Conservation (phyloP, 2,797 vertebrate genomes). For the Brotula barbata region DNA sequence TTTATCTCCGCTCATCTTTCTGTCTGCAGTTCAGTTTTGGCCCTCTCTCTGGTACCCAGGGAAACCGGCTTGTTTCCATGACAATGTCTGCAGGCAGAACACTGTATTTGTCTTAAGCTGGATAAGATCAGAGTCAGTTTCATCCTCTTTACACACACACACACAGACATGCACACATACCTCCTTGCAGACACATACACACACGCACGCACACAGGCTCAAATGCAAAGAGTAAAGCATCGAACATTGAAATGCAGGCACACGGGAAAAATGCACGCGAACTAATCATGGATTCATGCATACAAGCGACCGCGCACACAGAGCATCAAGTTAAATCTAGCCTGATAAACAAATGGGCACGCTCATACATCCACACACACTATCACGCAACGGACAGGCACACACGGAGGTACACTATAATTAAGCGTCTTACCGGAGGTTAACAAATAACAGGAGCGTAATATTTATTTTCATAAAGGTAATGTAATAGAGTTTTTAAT, state of each 20-base stretch:
- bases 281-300: conserved; percentile 18
- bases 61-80: conserved; percentile 79
- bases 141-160: conserved; percentile 64
- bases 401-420: conserved; percentile 32
- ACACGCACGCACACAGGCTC: conserved; percentile 13
- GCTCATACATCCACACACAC: neutral
- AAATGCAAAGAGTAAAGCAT: conserved; percentile 10
- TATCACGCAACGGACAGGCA: conserved; percentile 1
- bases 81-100: conserved; percentile 77
- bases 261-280: conserved; percentile 5
- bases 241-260: neutral
- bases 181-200: conserved; percentile 11
- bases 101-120: conserved; percentile 77
- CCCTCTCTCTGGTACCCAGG: conserved; percentile 73
- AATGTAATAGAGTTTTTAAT: conserved; percentile 69
- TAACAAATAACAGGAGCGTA: conserved; percentile 62
- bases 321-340: conserved; percentile 18
- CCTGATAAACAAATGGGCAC: conserved; percentile 14
- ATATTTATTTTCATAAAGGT: conserved; percentile 62
- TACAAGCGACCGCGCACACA: neutral
- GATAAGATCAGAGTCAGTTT: conserved; percentile 78
- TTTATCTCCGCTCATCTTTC: conserved; percentile 55
- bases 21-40: conserved; percentile 59
- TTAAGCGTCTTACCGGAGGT: conserved; percentile 50
- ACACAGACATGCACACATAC: conserved; percentile 16